phyloP scores from a whole-genome alignment of 1,140 invertebrate species.

The Dinoponera quadriceps region DNA sequence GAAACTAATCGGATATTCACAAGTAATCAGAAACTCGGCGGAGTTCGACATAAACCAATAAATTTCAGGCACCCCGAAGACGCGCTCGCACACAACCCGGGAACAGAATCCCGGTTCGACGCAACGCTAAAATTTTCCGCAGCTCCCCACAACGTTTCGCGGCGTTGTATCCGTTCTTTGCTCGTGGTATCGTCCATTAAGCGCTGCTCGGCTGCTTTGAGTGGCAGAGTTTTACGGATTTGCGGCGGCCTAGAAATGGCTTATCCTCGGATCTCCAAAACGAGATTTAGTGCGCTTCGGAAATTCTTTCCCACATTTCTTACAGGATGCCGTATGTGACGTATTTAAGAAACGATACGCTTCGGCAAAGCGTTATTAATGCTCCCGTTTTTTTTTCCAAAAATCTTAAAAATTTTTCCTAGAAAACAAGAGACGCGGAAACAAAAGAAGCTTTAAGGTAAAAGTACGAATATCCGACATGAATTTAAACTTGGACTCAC shows the following conservation, averaged over 20 bases:
- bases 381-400: too few species aligned
- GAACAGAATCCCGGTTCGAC: slow-evolving; percentile 30
- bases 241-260: neutral
- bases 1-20: slow-evolving; percentile 61
- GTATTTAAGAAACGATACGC: too few species aligned
- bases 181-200: slow-evolving; percentile 11
- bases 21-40: slow-evolving; percentile 58
- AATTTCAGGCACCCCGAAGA: slow-evolving; percentile 46
- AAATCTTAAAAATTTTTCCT: too few species aligned
- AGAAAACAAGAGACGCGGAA: too few species aligned
- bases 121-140: slow-evolving; percentile 26
- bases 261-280: neutral
- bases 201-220: neutral
- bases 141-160: neutral
- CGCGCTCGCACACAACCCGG: slow-evolving; percentile 26
- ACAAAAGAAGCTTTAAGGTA: too few species aligned
- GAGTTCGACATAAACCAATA: slow-evolving; percentile 59
- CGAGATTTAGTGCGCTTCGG: neutral
- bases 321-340: neutral
- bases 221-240: neutral
- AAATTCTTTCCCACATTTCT: neutral
- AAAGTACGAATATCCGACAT: too few species aligned
- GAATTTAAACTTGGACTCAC: too few species aligned
- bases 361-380: too few species aligned
- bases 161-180: neutral